Evolutionary conservation across 2,888 invertebrate genomes (phyloP), one percentile per base, ranked within the genome.

Genomic region (Megamerina dolium): DNA sequence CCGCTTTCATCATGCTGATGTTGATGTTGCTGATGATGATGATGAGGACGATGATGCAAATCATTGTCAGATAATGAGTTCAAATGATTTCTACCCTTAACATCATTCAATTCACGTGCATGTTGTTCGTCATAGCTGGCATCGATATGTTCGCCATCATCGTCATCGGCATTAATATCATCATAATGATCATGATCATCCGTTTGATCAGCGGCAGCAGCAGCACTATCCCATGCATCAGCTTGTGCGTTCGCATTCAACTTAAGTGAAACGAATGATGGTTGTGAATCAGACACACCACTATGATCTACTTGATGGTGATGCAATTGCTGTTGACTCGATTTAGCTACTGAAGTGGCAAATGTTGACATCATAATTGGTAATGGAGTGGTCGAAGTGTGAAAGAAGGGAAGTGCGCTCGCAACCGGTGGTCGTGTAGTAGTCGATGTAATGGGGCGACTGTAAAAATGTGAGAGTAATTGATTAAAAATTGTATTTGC

Each of bases 391-490:
- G 66, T 66, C 9, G 64, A 57, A n/a, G 46, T 35, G 39, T 43
- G 49, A n/a, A n/a, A n/a, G n/a, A n/a, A n/a, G n/a, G n/a, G n/a
- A n/a, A n/a, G n/a, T 30, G 43, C 50, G n/a, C 47, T 55, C 37
- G 36, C 35, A 4, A 38, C 45, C 35, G 51, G 45, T 31, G 60
- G 44, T 23, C 55, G 56, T 23, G 66, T 57, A 32, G 70, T 66
- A 17, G 69, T 66, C 23, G 68, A 63, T 43, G 66, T 64, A 46
- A 71, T 70, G 51, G 70, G 70, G 37, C 70, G 70, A 49, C 70
- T 70, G 48, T 5, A 43, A 40, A 27, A 33, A 29, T 2, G 27
- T 36, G n/a, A n/a, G n/a, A n/a, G n/a, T n/a, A n/a, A n/a, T n/a
- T n/a, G n/a, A n/a, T n/a, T n/a, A n/a, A n/a, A n/a, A n/a, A n/a